Conservation (phyloP, 2,797 vertebrate genomes). For the Urosaurus nigricauda region DNA sequence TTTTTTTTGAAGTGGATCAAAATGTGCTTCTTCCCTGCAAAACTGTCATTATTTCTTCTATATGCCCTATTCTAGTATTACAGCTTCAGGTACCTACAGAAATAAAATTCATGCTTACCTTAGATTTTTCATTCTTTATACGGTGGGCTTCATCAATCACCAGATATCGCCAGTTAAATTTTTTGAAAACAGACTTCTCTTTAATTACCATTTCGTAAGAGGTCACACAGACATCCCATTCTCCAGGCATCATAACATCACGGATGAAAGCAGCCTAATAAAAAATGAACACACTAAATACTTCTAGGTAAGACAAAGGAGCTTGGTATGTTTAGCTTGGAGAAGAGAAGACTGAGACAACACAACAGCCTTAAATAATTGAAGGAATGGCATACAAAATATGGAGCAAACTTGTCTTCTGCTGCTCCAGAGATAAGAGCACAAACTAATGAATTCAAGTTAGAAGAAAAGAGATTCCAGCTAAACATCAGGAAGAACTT, state of each 20-base stretch:
- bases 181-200: conserved; percentile 87
- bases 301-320: conserved; percentile 5
- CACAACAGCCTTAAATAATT: too few species aligned
- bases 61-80: not conserved
- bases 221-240: conserved; percentile 87
- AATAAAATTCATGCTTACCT: conserved; percentile 75
- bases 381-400: too few species aligned
- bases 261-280: conserved; percentile 85
- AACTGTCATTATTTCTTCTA: not conserved
- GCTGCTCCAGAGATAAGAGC: too few species aligned
- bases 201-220: conserved; percentile 88
- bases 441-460: too few species aligned
- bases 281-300: conserved; percentile 58
- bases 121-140: conserved; percentile 88
- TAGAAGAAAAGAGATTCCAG: too few species aligned
- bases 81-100: not conserved
- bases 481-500: too few species aligned
- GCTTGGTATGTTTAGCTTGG: not conserved
- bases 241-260: conserved; percentile 87
- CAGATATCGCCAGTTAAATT: conserved; percentile 86
- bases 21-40: not conserved
- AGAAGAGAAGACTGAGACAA: not conserved
- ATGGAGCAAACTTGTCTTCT: too few species aligned
- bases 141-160: conserved; percentile 87
- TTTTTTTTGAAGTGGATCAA: not conserved